phyloP scores from a whole-genome alignment of 2,888 invertebrate species.

The Hypsopygia costalis region DNA sequence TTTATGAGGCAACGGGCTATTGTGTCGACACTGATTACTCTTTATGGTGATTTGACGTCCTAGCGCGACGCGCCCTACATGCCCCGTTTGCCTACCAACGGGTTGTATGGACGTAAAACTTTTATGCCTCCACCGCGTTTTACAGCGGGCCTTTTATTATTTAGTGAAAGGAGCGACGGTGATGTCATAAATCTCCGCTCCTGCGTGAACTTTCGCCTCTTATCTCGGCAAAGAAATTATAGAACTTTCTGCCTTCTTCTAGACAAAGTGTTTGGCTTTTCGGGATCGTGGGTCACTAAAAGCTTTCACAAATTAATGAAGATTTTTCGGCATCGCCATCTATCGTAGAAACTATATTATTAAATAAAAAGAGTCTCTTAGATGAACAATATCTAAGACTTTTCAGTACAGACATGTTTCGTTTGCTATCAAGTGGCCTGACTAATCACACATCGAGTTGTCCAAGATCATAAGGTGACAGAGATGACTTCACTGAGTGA shows the following conservation, averaged over 20 bases:
- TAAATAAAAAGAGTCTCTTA: constrained; percentile 3
- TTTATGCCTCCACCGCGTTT: constrained; percentile 76
- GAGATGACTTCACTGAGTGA: background rate
- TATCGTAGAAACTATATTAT: constrained; percentile 29
- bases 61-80: constrained; percentile 54
- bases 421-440: background rate
- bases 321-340: constrained; percentile 36
- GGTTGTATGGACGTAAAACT: constrained; percentile 78
- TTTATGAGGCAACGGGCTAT: constrained; percentile 60
- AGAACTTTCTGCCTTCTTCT: constrained; percentile 76
- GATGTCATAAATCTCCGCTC: constrained; percentile 79
- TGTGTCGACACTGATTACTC: constrained; percentile 72
- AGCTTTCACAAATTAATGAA: constrained; percentile 66
- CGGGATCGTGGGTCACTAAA: constrained; percentile 67
- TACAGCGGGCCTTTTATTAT: constrained; percentile 78
- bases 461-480: constrained; percentile 2
- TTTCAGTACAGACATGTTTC: constrained; percentile 1
- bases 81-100: constrained; percentile 67
- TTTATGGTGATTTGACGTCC: constrained; percentile 71
- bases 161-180: constrained; percentile 79
- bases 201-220: constrained; percentile 80
- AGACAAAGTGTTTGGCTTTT: constrained; percentile 79
- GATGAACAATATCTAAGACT: background rate
- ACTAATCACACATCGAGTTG: constrained; percentile 4
- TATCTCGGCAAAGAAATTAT: constrained; percentile 79